Base-by-base conservation (phyloP, 2,113 vertebrate species). In the Ictalurus punctatus region DNA sequence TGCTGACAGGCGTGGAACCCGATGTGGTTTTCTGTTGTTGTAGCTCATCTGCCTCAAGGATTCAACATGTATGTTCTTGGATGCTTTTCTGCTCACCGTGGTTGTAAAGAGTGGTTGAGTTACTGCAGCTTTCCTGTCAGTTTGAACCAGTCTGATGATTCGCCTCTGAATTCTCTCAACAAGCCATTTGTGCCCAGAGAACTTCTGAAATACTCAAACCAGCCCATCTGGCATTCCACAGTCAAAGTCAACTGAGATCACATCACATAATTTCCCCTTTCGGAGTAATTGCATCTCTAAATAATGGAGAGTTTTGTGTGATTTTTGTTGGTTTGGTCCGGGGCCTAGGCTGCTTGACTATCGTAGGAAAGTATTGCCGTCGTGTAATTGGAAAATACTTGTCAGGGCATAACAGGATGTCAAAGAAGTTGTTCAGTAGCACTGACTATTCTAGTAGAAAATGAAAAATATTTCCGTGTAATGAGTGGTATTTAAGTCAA, bases 401-500 rank as follows among this genome's bases (percentile, higher is more conserved):
- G 23, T 78, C 40, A 14, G 44, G 23, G 23, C 44, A 27, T 78
- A 48, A 48, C 48, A 4, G 12, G 23, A 78, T 52, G 13, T 48
- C 44, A 27, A 27, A 79, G 76, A 6, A 52, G 44, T 79, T 79
- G 74, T 79, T 79, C 21, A 52, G 40, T 76, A 76, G 4, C 21
- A 76, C 76, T 52, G 48, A 52, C 25, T 79, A 25, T 76, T n/a
- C 0, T 13, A 16, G 25, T 16, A 54, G 8, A 44, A 44, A 23
- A 4, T 44, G 0, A 14, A 74, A 71, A 71, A 40, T 73, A 37
- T 73, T 73, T 73, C 73, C 10, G 10, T 59, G 10, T 85, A 73
- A 85, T 74, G 37, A 58, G 19, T 59, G 79, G 67, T 86, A 56
- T 86, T 86, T 86, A 74, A 27, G 30, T 59, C 34, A n/a, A 58